A percentile compares a stretch with the other conserved stretches of the same genome.
phyloP scores from a whole-genome alignment of 2,888 invertebrate species.

The Cephonodes hylas region DNA sequence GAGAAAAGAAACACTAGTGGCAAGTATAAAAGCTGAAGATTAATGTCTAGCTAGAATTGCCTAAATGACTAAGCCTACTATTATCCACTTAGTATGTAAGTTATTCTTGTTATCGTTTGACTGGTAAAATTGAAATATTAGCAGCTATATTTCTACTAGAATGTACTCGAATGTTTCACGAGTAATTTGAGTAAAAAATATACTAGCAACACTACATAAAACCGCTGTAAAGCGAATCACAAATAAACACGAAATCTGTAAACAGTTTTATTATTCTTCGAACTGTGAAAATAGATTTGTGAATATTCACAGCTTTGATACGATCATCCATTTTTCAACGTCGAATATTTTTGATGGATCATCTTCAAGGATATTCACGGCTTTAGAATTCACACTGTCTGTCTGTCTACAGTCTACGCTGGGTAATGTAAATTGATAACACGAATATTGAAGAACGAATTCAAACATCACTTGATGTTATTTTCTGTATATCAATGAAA shows the following conservation, averaged over 20 bases:
- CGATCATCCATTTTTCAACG: neutral
- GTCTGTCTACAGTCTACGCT: neutral
- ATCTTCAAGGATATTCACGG: neutral
- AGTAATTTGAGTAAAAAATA: neutral
- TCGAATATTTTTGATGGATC: conserved; percentile 2
- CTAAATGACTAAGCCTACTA: too few relatives aligned
- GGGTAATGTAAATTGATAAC: neutral
- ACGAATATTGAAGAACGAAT: neutral
- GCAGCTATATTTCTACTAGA: too few relatives aligned
- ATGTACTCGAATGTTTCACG: neutral
- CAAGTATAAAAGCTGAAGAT: too few relatives aligned
- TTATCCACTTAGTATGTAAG: too few relatives aligned
- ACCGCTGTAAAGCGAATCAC: conserved; percentile 8
- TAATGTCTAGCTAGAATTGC: too few relatives aligned
- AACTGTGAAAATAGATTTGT: conserved; percentile 12
- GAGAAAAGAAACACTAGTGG: too few relatives aligned
- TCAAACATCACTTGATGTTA: neutral
- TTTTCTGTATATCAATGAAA: too few relatives aligned
- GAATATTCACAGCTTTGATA: neutral
- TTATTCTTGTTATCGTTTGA: too few relatives aligned
- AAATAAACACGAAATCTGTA: conserved; percentile 14
- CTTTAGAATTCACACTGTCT: neutral
- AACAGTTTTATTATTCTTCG: conserved; percentile 17
- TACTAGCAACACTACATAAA: conserved; percentile 3
- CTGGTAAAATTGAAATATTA: too few relatives aligned